Percentiles rank a stretch among this genome's conserved stretches.
Conservation (phyloP, 2,797 vertebrate genomes). For the Harpagifer antarcticus region DNA sequence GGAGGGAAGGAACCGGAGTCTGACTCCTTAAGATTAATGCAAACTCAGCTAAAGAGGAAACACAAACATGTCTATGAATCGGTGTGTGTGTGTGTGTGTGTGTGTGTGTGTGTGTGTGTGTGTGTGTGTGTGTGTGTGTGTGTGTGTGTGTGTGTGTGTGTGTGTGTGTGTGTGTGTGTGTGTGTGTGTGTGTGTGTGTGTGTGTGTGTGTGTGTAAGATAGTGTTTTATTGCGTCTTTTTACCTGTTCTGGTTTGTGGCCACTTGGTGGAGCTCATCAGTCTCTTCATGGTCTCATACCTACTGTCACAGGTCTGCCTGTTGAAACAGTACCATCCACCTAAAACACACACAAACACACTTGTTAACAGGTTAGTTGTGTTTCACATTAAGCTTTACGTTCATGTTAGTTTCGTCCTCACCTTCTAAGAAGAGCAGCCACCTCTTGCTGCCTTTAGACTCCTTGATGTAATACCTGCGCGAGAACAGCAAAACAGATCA, state of each 20-base stretch:
- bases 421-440: conserved; percentile 96
- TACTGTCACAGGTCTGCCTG: conserved; percentile 91
- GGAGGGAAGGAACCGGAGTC: conserved; percentile 35
- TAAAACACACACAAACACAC: conserved; percentile 60
- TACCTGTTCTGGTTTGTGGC: conserved; percentile 91
- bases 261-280: conserved; percentile 96
- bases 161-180: neutral
- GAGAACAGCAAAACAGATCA: conserved; percentile 28
- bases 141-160: neutral
- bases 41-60: conserved; percentile 64
- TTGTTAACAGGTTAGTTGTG: neutral
- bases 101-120: neutral
- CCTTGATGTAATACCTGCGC: conserved; percentile 93
- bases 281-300: conserved; percentile 90
- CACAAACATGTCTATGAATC: conserved; percentile 64
- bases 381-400: neutral
- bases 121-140: neutral
- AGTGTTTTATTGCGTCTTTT: conserved; percentile 28
- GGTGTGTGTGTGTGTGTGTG: no score
- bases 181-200: neutral
- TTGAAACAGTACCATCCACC: conserved; percentile 97
- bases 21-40: conserved; percentile 55
- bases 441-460: conserved; percentile 93
- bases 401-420: conserved; percentile 66
- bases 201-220: neutral